A percentile compares a stretch with the other conserved stretches of the same genome.
These are phyloP conservation scores for Odocoileus virginianus DNA, from an alignment of 2,113 vertebrate genomes.

Conservation along the genomic window DNA sequence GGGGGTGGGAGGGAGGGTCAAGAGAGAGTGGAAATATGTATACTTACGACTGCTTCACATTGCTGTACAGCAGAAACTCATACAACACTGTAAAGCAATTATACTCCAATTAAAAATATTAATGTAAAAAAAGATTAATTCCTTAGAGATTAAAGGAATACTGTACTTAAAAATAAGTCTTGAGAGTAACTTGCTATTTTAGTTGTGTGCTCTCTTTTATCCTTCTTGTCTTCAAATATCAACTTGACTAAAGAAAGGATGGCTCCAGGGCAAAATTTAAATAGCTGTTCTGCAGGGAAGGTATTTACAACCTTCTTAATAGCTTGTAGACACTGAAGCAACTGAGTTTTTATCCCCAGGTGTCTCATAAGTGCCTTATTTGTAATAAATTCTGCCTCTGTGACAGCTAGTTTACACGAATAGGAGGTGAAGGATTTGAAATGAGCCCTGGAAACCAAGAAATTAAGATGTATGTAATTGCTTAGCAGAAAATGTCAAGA, in stretches of 20 bases:
- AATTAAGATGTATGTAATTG: conserved; percentile 11
- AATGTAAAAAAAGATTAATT: background rate
- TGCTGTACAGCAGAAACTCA: background rate
- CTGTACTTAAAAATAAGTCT: background rate
- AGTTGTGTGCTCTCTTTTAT: background rate
- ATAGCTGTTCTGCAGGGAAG: conserved; percentile 13
- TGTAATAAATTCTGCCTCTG: background rate
- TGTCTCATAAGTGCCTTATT: background rate
- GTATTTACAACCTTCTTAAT: conserved; percentile 15
- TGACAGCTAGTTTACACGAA: background rate
- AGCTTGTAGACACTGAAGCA: conserved; percentile 6
- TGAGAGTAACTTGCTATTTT: conserved; percentile 1
- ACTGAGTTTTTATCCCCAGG: background rate
- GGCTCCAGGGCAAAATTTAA: conserved; percentile 37
- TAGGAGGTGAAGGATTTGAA: background rate
- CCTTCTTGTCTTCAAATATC: background rate
- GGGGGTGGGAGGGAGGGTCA: background rate
- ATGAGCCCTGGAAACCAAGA: conserved; percentile 19
- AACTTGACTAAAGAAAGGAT: background rate
- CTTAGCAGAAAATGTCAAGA: conserved; percentile 17
- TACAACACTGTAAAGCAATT: background rate
- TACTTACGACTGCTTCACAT: background rate
- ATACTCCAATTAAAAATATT: background rate
- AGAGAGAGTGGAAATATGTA: background rate
- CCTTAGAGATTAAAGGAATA: background rate